These are phyloP conservation scores for Epinephelus cyanopodus DNA, from an alignment of 2,113 vertebrate species.

Conservation along the genomic window DNA sequence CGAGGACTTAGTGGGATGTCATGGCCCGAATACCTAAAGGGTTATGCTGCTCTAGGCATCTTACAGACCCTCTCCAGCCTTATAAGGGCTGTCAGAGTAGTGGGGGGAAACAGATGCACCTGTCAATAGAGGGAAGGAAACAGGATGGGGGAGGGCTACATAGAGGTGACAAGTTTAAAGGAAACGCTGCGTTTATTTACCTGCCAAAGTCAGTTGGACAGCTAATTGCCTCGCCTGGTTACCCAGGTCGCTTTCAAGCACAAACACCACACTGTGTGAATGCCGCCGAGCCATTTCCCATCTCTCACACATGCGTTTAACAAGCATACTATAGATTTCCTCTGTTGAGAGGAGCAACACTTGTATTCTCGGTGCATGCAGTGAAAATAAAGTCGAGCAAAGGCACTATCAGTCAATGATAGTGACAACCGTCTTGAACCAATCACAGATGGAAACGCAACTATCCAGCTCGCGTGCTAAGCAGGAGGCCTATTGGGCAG, in stretches of 20 bases:
- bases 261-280: slow-evolving; percentile 19
- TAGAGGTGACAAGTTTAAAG: slow-evolving; percentile 68
- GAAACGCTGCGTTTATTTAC: slow-evolving; percentile 74
- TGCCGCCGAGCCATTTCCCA: slow-evolving; percentile 23
- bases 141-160: slow-evolving; percentile 56
- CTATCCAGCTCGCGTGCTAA: slow-evolving; percentile 63
- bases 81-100: slow-evolving; percentile 76
- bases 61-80: slow-evolving; percentile 72
- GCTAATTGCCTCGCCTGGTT: slow-evolving; percentile 48
- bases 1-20: slow-evolving; percentile 76
- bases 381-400: slow-evolving; percentile 32
- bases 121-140: slow-evolving; percentile 82
- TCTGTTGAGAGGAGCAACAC: slow-evolving; percentile 21
- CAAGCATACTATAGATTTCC: slow-evolving; percentile 33
- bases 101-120: slow-evolving; percentile 80
- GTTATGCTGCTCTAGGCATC: slow-evolving; percentile 78
- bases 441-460: slow-evolving; percentile 69
- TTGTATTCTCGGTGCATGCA: slow-evolving; percentile 26
- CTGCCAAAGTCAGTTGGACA: slow-evolving; percentile 62
- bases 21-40: slow-evolving; percentile 77
- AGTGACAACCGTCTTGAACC: slow-evolving; percentile 56
- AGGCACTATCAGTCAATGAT: slow-evolving; percentile 31
- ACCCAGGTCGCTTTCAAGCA: slow-evolving; percentile 34
- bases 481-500: slow-evolving; percentile 75
- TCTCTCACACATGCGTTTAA: slow-evolving; percentile 27